Base-by-base conservation (phyloP, 2,113 vertebrate genomes). In the Lucifuga dentata region DNA sequence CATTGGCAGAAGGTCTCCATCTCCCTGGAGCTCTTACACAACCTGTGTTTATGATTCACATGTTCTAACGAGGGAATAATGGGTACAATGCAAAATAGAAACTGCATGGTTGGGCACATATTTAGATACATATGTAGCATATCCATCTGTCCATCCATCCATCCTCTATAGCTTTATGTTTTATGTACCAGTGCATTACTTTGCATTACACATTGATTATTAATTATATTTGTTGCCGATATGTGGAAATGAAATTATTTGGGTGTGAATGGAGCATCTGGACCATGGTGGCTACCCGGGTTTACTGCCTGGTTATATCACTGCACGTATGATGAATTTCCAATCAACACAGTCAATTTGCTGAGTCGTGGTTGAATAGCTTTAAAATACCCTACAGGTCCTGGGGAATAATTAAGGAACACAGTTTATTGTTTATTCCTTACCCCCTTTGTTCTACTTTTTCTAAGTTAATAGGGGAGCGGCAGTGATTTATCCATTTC, bases 311-410 rank as follows among this genome's bases (percentile, higher is more conserved):
- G 56, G 60, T 68, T 80, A 61, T 73, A 83, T 87, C 74, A 41
- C 73, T 69, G 60, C 24, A 58, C 60, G 80, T 56, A 57, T 88
- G 86, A 92, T 90, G 81, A 86, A 91, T 90, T 88, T 87, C 84
- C 89, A 90, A 90, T 93, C 90, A 88, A 86, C 80, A 68, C 81
- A 86, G 80, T 86, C 86, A 88, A 88, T 91, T 92, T 91, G 90
- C 91, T 86, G 91, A 93, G 89, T 93, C 90, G 92, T 89, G 86
- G 80, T 86, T 68, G 60, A 80, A 77, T 80, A 81, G 84, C 81
- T 83, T 90, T 90, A 81, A 87, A 91, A 89, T 84, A 88, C 82
- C 84, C 84, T 23, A 62, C 45, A 68, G 86, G 73, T 83, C 73
- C 50, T 1, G 43, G 59, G 79, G 83, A 83, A 78, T 89, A 87